Evolutionary conservation across 2,888 invertebrate species (phyloP).

Genomic region (Piscicola geometra): DNA sequence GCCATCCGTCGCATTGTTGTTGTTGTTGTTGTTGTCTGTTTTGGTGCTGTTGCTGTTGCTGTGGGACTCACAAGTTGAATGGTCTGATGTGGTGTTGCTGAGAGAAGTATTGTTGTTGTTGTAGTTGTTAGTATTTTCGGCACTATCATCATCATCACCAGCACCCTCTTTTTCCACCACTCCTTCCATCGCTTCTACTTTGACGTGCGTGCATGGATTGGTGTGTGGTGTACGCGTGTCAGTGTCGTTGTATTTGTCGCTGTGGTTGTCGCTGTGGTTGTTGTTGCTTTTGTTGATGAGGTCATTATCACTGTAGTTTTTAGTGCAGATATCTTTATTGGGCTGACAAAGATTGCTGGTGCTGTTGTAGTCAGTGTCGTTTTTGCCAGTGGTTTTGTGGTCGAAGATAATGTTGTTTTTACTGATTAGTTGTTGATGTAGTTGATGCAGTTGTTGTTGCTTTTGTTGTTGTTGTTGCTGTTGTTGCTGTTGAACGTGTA

Average conservation of each 20-base stretch:
- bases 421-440: background rate
- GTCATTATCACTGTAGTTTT: background rate
- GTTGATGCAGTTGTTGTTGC: background rate
- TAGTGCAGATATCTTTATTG: background rate
- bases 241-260: background rate
- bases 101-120: too few species aligned
- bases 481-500: background rate
- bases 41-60: background rate
- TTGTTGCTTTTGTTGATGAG: background rate
- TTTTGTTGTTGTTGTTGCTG: conserved; percentile 17
- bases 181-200: too few species aligned
- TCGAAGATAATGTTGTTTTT: too few species aligned
- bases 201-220: too few species aligned
- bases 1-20: background rate
- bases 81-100: too few species aligned
- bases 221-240: too few species aligned
- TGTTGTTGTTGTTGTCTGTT: background rate
- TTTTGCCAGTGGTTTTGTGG: too few species aligned
- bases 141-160: too few species aligned
- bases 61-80: too few species aligned
- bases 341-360: background rate
- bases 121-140: too few species aligned
- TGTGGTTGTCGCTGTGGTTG: background rate
- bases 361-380: background rate
- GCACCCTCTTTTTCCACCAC: too few species aligned